These are phyloP conservation scores for Linnaemya tessellans DNA, from an alignment of 2,888 invertebrate species.

Conservation along the genomic window DNA sequence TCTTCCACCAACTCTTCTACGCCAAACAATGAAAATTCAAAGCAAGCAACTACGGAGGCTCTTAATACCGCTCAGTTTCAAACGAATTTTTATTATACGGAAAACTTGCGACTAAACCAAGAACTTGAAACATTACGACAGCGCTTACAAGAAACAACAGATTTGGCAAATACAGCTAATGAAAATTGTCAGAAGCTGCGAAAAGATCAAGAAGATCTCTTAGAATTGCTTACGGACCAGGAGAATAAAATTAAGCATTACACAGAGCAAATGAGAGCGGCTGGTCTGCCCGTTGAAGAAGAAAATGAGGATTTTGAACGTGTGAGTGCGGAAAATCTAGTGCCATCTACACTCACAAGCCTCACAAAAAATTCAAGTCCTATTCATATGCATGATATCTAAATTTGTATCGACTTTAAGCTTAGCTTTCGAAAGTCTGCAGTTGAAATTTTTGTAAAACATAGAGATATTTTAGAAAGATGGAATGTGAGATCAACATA, in stretches of 20 bases:
- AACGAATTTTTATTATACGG: constrained; percentile 80
- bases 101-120: constrained; percentile 81
- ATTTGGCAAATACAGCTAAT: constrained; percentile 76
- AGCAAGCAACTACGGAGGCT: constrained; percentile 72
- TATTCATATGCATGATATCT: constrained; percentile 9
- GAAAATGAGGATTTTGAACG: constrained; percentile 66
- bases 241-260: constrained; percentile 88
- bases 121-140: constrained; percentile 79
- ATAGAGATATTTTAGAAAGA: no score
- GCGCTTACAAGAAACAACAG: constrained; percentile 76
- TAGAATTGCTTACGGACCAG: constrained; percentile 95
- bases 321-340: constrained; percentile 20
- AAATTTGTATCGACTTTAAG: not conserved
- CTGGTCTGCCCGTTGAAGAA: constrained; percentile 83
- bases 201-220: constrained; percentile 96
- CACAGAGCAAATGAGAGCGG: constrained; percentile 85
- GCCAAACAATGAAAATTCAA: constrained; percentile 54
- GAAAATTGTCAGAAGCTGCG: constrained; percentile 87
- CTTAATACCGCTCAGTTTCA: constrained; percentile 78
- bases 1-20: constrained; percentile 73
- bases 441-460: no score
- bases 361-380: constrained; percentile 41
- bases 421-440: no score
- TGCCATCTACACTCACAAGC: not conserved
- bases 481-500: no score